Base-by-base conservation (phyloP, 2,113 vertebrate species). In the Brienomyrus brachyistius region DNA sequence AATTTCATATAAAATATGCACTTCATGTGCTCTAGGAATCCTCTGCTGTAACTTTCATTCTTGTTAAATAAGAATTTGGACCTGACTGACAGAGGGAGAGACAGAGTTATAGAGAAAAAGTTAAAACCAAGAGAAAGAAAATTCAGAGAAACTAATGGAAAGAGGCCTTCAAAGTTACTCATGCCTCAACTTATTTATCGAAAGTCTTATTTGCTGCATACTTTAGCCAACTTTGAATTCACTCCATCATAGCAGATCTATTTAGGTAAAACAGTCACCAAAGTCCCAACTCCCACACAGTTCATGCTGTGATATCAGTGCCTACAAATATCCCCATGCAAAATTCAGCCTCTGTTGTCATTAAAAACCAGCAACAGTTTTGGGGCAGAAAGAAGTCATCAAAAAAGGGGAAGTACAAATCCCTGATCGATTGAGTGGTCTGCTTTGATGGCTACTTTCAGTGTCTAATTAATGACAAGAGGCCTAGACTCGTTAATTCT, bases 401-500 rank as follows among this genome's bases (percentile, higher is more conserved):
- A 54, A 48, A 35, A 87, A 87, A 56, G 3, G 51, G 23, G 19
- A 50, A 83, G 90, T 45, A 5, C 51, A 19, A 89, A 87, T 89
- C 90, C 88, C 82, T 84, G 50, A 88, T 89, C 88, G 47, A 84
- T 89, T 88, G 4, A 47, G 27, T 35, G 19, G 27, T 88, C 56
- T 89, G 56, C 84, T 89, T 89, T 93, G 91, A 94, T 91, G 89
- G 87, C 74, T 91, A 91, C 84, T 88, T 93, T 90, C 91, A 89
- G 91, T 90, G 91, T 88, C 87, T 90, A 93, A 94, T 92, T 93
- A 92, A 92, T 91, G 91, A 91, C 87, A 89, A 88, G 89, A 74
- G 52, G 89, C 86, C 23, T 27, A 31, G 27, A 77, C 19, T 47
- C 74, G 45, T 48, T 19, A 51, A 56, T 59, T 87, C 77, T 50